These are phyloP conservation scores for Stigmatopora nigra DNA, from an alignment of 2,113 vertebrate genomes.

Conservation along the genomic window DNA sequence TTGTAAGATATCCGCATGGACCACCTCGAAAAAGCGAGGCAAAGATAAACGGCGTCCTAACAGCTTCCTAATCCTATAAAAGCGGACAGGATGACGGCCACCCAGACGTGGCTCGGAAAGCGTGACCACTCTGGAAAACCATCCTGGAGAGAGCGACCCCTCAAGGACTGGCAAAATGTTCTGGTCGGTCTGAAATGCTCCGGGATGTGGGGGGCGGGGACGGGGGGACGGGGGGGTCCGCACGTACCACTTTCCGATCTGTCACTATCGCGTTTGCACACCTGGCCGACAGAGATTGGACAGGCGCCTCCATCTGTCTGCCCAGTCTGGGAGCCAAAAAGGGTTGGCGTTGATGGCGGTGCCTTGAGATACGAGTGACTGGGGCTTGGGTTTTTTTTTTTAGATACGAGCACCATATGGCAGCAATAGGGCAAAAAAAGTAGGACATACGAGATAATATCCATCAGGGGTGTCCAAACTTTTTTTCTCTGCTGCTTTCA, in stretches of 20 bases:
- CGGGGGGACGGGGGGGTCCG: constrained; percentile 19
- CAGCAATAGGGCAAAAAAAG: no score
- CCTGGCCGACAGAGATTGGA: constrained; percentile 66
- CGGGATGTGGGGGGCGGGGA: constrained; percentile 7
- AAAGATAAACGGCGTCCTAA: constrained; percentile 22
- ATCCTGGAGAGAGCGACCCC: constrained; percentile 6
- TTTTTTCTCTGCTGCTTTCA: no score
- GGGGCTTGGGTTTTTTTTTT: no score
- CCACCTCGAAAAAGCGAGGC: constrained; percentile 29
- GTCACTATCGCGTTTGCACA: constrained; percentile 69
- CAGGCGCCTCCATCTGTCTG: constrained; percentile 55
- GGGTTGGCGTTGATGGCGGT: constrained; percentile 4
- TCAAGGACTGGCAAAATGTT: background rate
- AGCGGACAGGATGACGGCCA: constrained; percentile 27
- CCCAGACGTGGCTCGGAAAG: background rate
- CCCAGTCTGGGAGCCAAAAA: constrained; percentile 45
- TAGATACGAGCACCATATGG: no score
- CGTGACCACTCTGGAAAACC: constrained; percentile 9
- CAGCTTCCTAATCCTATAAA: constrained; percentile 28
- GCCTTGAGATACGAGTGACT: no score
- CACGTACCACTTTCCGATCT: constrained; percentile 54
- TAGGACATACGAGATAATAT: no score
- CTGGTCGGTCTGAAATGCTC: background rate
- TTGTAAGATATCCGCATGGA: constrained; percentile 53
- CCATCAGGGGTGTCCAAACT: no score